Percentiles rank a stretch among this genome's conserved stretches.
These are phyloP conservation scores for Sphaeramia orbicularis DNA, from an alignment of 2,797 vertebrate genomes.

Conservation along the genomic window DNA sequence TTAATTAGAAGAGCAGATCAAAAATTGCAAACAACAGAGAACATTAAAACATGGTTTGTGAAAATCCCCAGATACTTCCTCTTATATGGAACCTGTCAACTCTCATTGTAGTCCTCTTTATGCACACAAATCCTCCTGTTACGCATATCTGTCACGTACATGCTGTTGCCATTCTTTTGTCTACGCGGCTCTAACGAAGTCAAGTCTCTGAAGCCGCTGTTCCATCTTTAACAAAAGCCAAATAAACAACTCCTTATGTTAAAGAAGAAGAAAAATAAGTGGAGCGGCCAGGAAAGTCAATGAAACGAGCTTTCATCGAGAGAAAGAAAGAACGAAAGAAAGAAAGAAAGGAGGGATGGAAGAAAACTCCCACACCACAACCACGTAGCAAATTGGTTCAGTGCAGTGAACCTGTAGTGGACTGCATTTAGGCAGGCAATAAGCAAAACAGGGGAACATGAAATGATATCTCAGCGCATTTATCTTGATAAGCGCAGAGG, in stretches of 20 bases:
- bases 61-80: conserved; percentile 5
- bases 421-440: conserved; percentile 66
- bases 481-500: conserved; percentile 80
- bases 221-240: conserved; percentile 61
- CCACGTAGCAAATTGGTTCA: conserved; percentile 77
- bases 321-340: conserved; percentile 17
- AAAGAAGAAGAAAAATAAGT: conserved; percentile 34
- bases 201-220: conserved; percentile 49
- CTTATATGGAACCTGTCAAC: conserved; percentile 47
- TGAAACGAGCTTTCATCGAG: conserved; percentile 44
- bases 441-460: conserved; percentile 67
- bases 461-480: conserved; percentile 80
- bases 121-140: conserved; percentile 17
- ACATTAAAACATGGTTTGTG: no score
- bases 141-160: conserved; percentile 46
- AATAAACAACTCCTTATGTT: conserved; percentile 76
- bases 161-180: conserved; percentile 42
- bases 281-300: conserved; percentile 52
- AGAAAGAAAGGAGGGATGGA: not conserved
- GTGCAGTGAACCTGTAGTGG: conserved; percentile 68
- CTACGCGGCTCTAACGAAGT: conserved; percentile 46
- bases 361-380: conserved; percentile 59
- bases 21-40: no score
- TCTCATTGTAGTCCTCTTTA: conserved; percentile 23
- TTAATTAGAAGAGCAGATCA: no score